Evolutionary conservation across 2,797 vertebrate genomes (phyloP), one percentile per base, ranked within the genome.

Genomic region (Mus caroli): DNA sequence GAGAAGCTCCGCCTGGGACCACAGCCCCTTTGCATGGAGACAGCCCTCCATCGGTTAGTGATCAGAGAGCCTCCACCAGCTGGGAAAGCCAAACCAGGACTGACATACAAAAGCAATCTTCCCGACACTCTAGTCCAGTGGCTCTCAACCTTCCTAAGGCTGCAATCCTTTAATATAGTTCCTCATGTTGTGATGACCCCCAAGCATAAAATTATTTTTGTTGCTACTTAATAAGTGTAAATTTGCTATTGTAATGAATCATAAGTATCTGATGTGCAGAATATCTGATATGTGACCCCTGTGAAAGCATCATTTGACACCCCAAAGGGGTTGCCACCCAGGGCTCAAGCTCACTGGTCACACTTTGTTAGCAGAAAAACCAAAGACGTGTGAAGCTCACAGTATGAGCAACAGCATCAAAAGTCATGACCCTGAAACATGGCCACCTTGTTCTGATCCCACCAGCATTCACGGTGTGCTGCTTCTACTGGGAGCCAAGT

Each of bases 281-380:
- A 31, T 46, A 31, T 46, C 17, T 34, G 58, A 67, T 24, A n/a
- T 34, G 43, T 0, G 34, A 52, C 43, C 12, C 13, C 62, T 24
- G 20, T 67, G 20, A 50, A 69, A 69, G 10, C 31, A 34, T 85
- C 12, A 1, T 67, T 85, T 26, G 22, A 43, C 28, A 34, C 10
- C 60, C 58, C 28, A 46, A 64, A 20, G 82, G 56, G 56, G 5
- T 3, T 4, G 2, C 4, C 14, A 62, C 58, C 28, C 11, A 85
- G 82, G 19, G 83, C 64, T 43, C 54, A 26, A 54, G 60, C 83
- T 50, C 67, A 95, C 90, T 9, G 6, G 85, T 40, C 60, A 80
- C 64, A 9, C 90, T 91, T 88, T 58, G 93, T 73, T 69, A 75
- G 56, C 28, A 90, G 94, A 85, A 93, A 90, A 91, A 56, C 31